phyloP scores from a whole-genome alignment of 2,113 vertebrate species.

The Oreochromis tanganicae region DNA sequence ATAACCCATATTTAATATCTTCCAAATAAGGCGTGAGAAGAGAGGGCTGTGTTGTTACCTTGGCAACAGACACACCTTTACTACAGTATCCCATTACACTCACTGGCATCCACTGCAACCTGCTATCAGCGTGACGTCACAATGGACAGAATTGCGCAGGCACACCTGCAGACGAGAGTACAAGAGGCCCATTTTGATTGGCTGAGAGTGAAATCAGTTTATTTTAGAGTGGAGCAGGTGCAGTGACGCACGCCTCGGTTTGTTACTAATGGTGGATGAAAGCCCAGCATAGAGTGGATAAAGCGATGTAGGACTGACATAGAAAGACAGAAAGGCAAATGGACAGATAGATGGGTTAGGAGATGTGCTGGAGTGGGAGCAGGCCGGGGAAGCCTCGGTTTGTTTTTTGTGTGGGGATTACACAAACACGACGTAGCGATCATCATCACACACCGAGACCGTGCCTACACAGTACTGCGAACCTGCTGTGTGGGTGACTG shows the following conservation, averaged over 20 bases:
- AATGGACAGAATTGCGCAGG: neutral
- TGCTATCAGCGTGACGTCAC: neutral
- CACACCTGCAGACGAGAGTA: neutral
- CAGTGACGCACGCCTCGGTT: slow-evolving; percentile 6
- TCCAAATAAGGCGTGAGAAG: neutral
- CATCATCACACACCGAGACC: slow-evolving; percentile 4
- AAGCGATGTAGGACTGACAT: neutral
- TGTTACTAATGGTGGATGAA: neutral
- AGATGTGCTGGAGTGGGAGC: slow-evolving; percentile 15
- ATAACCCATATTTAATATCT: neutral
- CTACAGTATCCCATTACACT: neutral
- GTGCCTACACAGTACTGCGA: slow-evolving; percentile 43
- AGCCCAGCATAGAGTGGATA: neutral
- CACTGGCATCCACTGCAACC: neutral
- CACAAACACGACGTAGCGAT: slow-evolving; percentile 11
- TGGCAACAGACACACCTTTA: slow-evolving; percentile 33
- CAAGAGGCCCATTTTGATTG: neutral
- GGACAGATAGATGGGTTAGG: neutral
- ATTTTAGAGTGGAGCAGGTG: neutral
- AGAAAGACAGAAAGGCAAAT: neutral
- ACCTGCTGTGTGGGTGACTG: slow-evolving; percentile 47
- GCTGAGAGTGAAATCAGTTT: neutral
- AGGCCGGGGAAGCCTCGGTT: slow-evolving; percentile 31
- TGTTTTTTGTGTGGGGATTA: slow-evolving; percentile 17
- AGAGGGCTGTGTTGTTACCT: slow-evolving; percentile 1